Conservation (phyloP, 2,888 invertebrate genomes). For the Pogonocherus hispidulus region DNA sequence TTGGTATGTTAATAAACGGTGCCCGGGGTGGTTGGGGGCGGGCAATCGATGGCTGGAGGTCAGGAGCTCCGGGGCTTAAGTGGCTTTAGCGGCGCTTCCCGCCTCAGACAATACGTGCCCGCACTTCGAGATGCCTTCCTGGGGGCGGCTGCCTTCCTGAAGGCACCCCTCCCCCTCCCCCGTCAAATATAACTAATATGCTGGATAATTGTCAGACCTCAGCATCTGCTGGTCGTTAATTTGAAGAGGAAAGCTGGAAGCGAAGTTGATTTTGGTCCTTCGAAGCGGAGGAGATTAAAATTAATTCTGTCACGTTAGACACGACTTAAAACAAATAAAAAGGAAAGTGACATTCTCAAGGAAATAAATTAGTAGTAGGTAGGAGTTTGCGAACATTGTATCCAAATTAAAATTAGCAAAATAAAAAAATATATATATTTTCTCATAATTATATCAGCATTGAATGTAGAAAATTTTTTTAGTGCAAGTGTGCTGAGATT, state of each 20-base stretch:
- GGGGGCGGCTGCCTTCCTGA: slow-evolving; percentile 12
- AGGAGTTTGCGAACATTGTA: too few species aligned
- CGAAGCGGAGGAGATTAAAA: too few species aligned
- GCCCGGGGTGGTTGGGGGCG: slow-evolving; percentile 25
- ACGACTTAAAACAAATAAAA: too few species aligned
- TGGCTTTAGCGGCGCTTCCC: slow-evolving; percentile 37
- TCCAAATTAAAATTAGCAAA: too few species aligned
- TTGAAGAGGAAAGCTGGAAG: neutral
- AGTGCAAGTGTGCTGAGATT: too few species aligned
- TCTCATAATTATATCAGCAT: too few species aligned
- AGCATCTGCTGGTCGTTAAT: slow-evolving; percentile 29
- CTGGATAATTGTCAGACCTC: slow-evolving; percentile 35
- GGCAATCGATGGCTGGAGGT: slow-evolving; percentile 45
- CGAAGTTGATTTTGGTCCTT: neutral
- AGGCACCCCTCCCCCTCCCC: neutral
- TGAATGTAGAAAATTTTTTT: too few species aligned
- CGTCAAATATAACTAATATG: slow-evolving; percentile 38
- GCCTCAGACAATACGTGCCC: slow-evolving; percentile 47
- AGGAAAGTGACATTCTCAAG: too few species aligned
- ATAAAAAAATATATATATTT: too few species aligned
- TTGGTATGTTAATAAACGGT: slow-evolving; percentile 39
- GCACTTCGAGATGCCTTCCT: slow-evolving; percentile 36
- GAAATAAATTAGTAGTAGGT: too few species aligned
- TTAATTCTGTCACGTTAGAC: too few species aligned
- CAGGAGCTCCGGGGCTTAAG: slow-evolving; percentile 42